A percentile compares a stretch with the other conserved stretches of the same genome.
These are phyloP conservation scores for Chrysodeixis includens DNA, from an alignment of 2,888 invertebrate species.

Conservation along the genomic window DNA sequence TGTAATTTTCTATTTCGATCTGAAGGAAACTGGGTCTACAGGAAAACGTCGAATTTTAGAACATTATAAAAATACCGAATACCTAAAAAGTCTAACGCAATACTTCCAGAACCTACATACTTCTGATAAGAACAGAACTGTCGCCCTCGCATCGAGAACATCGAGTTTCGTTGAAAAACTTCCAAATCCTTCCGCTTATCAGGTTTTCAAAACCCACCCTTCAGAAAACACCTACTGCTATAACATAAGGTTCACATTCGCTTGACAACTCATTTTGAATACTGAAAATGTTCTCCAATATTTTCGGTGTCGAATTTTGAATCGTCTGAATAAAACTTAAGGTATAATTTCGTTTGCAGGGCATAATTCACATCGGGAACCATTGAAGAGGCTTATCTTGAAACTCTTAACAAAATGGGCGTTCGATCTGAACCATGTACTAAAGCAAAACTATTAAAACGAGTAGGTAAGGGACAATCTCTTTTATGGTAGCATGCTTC, in stretches of 20 bases:
- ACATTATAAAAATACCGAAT: neutral
- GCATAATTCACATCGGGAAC: conserved; percentile 19
- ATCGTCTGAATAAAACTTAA: neutral
- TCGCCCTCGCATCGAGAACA: conserved; percentile 19
- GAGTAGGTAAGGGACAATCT: conserved; percentile 23
- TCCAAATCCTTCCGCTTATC: conserved; percentile 56
- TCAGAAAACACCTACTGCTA: conserved; percentile 20
- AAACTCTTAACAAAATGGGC: conserved; percentile 59
- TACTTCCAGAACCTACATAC: conserved; percentile 34
- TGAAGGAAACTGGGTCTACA: no score
- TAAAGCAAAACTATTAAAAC: conserved; percentile 51
- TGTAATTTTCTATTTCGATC: no score
- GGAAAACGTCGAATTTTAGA: no score
- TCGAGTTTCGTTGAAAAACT: conserved; percentile 52
- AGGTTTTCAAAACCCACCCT: conserved; percentile 11
- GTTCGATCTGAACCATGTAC: conserved; percentile 38
- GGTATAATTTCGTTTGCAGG: conserved; percentile 14
- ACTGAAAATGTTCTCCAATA: conserved; percentile 20
- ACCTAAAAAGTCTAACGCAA: neutral
- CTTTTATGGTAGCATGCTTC: conserved; percentile 26
- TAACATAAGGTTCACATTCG: conserved; percentile 23
- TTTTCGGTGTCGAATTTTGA: conserved; percentile 16
- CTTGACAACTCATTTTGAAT: conserved; percentile 12
- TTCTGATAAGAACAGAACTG: conserved; percentile 45
- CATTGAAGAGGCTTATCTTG: conserved; percentile 55